phyloP scores from a whole-genome alignment of 2,888 invertebrate species.

The Actias luna region DNA sequence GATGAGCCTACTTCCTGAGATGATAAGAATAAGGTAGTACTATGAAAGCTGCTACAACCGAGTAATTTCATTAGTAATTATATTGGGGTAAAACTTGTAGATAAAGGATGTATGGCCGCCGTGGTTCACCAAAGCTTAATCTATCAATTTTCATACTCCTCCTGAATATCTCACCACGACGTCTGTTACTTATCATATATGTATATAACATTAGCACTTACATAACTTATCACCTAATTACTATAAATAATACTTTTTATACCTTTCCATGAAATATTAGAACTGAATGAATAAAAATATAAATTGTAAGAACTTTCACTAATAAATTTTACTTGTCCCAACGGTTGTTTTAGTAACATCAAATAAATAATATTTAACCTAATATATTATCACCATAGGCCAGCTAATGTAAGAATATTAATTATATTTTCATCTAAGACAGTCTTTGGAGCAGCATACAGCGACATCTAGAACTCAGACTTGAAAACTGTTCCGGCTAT shows the following conservation, averaged over 20 bases:
- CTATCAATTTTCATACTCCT: too few species aligned
- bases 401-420: not conserved
- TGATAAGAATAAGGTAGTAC: too few species aligned
- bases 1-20: not conserved
- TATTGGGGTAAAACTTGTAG: not conserved
- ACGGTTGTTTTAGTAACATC: not conserved
- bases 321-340: too few species aligned
- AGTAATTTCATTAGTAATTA: too few species aligned
- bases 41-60: too few species aligned
- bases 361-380: not conserved
- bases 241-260: not conserved
- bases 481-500: conserved; percentile 66
- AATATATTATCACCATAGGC: not conserved
- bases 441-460: conserved; percentile 25
- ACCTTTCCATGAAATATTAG: not conserved
- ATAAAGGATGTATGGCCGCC: too few species aligned
- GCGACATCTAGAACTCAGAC: conserved; percentile 64
- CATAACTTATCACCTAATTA: too few species aligned
- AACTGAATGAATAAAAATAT: not conserved
- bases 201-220: too few species aligned
- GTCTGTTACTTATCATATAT: too few species aligned
- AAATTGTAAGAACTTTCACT: too few species aligned
- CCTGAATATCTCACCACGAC: too few species aligned
- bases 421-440: not conserved
- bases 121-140: too few species aligned